Evolutionary conservation across 2,113 vertebrate genomes (phyloP), one percentile per base, ranked within the genome.

Genomic region (Melierax canorus): DNA sequence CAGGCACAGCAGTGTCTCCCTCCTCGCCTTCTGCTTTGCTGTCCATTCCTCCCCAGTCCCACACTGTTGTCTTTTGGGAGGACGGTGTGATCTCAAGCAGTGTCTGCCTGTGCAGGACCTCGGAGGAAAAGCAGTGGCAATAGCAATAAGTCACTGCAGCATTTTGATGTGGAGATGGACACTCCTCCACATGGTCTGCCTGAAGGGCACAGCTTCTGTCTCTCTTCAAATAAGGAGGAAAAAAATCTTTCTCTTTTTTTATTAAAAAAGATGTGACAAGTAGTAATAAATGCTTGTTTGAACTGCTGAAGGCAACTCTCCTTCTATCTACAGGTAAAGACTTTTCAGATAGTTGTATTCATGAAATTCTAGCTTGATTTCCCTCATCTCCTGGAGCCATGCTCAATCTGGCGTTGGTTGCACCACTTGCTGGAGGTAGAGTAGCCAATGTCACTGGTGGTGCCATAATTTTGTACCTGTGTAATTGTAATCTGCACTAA

Each of bases 361-460:
- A 68, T 55, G 39, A 78, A 8, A 32, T 50, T 60, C 62, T 23
- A 39, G 36, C 22, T 50, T 45, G 36, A 45, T 80, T 83, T 50
- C 71, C 86, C 13, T 59, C 26, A 8, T 34, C 50, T 79, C 46
- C 64, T 26, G 9, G 62, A 29, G 67, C 53, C 14, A 1, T 5
- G 46, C 59, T 67, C 46, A 3, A 2, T 6, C 67, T 43, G 86
- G 39, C 7, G 0, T 9, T 3, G 20, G 32, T 7, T 15, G 71
- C 6, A 2, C 20, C 2, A 11, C 30, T 53, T 4, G 15, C 15
- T 64, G 58, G 26, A 60, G 36, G 64, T 15, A 39, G 22, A 41
- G 24, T 2, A 50, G 22, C 76, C 22, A 4, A 0, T 0, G 2
- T 24, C 50, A 17, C 18, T 5, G 51, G 29, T 24, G 38, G 50